Evolutionary conservation across 2,888 invertebrate genomes (phyloP).

Genomic region (Drosophila aldrichi): DNA sequence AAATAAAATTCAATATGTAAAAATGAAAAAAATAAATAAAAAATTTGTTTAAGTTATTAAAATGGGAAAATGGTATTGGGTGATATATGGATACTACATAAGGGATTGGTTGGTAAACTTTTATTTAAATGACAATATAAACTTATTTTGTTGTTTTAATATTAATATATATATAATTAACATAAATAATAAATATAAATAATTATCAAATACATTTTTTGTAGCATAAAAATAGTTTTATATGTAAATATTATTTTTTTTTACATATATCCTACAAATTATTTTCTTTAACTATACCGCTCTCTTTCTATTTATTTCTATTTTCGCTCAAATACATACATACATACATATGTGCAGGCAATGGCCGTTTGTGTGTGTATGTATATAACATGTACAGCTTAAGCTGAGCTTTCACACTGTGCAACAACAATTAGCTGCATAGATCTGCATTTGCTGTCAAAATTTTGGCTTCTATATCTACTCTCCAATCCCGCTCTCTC

Average conservation of each 20-base stretch:
- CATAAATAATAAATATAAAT: too few relatives aligned
- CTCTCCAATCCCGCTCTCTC: neutral
- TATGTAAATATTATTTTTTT: too few relatives aligned
- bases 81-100: neutral
- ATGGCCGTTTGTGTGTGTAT: too few relatives aligned
- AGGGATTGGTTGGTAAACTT: neutral
- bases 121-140: neutral
- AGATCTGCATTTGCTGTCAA: constrained; percentile 2
- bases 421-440: constrained; percentile 37
- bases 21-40: constrained; percentile 50
- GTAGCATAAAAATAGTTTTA: too few relatives aligned
- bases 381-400: neutral
- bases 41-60: constrained; percentile 23
- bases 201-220: too few relatives aligned
- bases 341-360: neutral
- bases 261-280: too few relatives aligned
- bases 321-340: neutral
- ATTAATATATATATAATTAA: too few relatives aligned
- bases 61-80: neutral
- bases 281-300: neutral
- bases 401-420: neutral
- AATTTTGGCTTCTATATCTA: neutral
- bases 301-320: neutral
- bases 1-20: constrained; percentile 74
- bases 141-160: too few relatives aligned